Base-by-base conservation (phyloP, 2,113 vertebrate species). In the Pygoscelis adeliae region DNA sequence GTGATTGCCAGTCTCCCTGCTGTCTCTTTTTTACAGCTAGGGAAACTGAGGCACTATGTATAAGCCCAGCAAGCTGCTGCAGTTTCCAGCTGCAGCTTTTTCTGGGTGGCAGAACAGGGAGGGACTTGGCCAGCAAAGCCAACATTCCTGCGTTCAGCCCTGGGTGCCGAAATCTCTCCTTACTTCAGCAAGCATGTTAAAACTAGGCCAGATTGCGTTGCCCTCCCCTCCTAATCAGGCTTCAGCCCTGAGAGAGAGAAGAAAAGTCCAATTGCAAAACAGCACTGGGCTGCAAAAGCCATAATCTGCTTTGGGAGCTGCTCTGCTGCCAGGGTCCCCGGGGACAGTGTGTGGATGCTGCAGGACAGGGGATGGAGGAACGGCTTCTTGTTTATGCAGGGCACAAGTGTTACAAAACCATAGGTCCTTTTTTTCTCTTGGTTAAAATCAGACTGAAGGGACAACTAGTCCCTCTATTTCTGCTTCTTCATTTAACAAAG, bases 261-360 rank as follows among this genome's bases (percentile, higher is more conserved):
- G 32, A 72, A n/a, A 81, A 63, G 15, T 66, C 49, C 67, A 38
- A 88, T n/a, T 88, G 76, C 59, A 74, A 65, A 92, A 15, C 47
- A 82, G 40, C 25, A 29, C 50, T 40, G 53, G 38, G 58, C 82
- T 94, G 95, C 47, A 47, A 92, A 89, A 87, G 66, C 63, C 32
- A 7, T 86, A 87, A 72, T 90, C 74, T 93, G 79, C 94, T 94
- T 44, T 95, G 86, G 77, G 89, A 80, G 50, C 78, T 77, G 77
- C 87, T 89, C 55, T 56, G 72, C 50, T 90, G 46, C 66, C 26
- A 0, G 2, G 63, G 55, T 38, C 13, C 59, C n/a, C 0, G 5
- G n/a, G 27, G 55, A 5, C 13, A 56, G 46, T 3, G 2, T 36
- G 30, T 5, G 47, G 77, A 18, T 78, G 5, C 65, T 63, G 76